Evolutionary conservation across 2,113 vertebrate genomes (phyloP), one percentile per base, ranked within the genome.

Genomic region (Oreochromis aureus): DNA sequence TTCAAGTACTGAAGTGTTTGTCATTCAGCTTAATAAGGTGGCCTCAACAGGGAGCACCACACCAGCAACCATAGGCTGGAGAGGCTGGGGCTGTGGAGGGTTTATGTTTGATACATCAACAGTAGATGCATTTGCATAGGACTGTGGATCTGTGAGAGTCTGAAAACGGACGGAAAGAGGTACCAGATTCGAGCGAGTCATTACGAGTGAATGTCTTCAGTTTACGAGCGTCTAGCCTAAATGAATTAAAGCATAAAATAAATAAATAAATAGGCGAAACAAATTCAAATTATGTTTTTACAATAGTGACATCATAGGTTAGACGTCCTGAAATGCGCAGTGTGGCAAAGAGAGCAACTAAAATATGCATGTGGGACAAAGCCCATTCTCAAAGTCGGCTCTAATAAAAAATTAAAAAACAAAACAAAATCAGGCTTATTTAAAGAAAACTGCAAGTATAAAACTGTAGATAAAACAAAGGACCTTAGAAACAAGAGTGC

Each of bases 11-110:
- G 71, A 93, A 94, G 91, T 91, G 90, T 93, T 93, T 92, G 90
- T 90, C 89, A 93, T 91, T 93, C 80, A 91, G 86, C 90, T 90
- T 91, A 89, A 94, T 92, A 90, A 94, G 91, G 85, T 83, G 89
- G 73, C 91, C 90, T 93, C 89, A 83, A 34, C 66, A n/a, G 89
- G 91, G 90, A 91, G 84, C 73, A 85, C 82, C 90, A 89, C 88
- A 61, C 69, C 87, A 87, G 81, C 86, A 82, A 83, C 87, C 71
- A 86, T 81, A 54, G 87, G 51, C 80, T 63, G 66, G 84, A 93
- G 87, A 89, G 91, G 82, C 18, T 9, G 69, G 54, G 90, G 79
- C 73, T 92, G 83, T 80, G 82, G 78, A 86, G 90, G 84, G 81
- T 90, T 91, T 91, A 89, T 55, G 83, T 89, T 87, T 85, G 61